Evolutionary conservation across 2,113 vertebrate species (phyloP).

Genomic region (Empidonax alnorum): DNA sequence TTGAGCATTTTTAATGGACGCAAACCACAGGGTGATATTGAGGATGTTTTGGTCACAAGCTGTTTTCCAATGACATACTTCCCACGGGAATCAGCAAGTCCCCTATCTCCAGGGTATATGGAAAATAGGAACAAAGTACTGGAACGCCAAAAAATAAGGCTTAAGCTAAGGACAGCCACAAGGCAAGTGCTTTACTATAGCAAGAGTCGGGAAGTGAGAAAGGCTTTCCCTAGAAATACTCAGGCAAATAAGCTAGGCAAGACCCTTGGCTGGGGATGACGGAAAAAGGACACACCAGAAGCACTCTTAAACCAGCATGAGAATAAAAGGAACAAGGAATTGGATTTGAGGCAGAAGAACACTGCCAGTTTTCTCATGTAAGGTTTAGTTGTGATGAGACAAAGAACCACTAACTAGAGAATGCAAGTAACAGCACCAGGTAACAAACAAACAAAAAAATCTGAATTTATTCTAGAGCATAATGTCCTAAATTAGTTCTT

Average conservation of each 20-base stretch:
- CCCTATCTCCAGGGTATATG: neutral
- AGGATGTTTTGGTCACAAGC: neutral
- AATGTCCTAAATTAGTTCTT: neutral
- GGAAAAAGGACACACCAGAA: neutral
- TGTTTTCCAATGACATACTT: neutral
- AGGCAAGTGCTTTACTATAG: neutral
- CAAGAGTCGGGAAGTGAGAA: neutral
- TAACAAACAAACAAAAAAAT: neutral
- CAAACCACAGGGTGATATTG: neutral
- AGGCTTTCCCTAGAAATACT: neutral
- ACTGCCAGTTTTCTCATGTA: neutral
- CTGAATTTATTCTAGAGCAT: neutral
- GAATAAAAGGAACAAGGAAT: neutral
- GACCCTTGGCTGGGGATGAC: neutral
- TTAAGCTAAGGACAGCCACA: neutral
- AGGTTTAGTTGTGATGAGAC: neutral
- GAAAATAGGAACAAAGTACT: neutral
- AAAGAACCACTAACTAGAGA: neutral
- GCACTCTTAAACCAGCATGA: neutral
- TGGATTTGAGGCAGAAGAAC: neutral
- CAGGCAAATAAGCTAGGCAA: neutral
- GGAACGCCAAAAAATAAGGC: neutral
- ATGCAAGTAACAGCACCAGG: neutral
- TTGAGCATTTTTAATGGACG: neutral
- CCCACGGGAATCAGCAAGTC: neutral